Conservation (phyloP, 2,797 vertebrate genomes). For the Danionella dracula region DNA sequence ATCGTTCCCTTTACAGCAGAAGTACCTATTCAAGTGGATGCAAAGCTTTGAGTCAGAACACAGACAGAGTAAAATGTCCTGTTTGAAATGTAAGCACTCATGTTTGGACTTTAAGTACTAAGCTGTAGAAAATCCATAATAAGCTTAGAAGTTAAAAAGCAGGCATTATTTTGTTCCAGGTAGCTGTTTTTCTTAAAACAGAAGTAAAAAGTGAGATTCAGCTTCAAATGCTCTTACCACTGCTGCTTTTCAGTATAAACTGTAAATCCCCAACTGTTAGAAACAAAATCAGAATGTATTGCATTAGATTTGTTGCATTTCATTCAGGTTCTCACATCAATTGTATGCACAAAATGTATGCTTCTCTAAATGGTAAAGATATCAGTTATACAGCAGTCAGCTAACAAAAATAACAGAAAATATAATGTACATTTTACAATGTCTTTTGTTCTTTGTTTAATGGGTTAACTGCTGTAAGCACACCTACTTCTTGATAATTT, state of each 20-base stretch:
- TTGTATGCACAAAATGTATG: constrained; percentile 31
- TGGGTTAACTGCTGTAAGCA: too few relatives aligned
- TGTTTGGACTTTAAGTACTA: constrained; percentile 4
- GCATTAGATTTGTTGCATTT: constrained; percentile 48
- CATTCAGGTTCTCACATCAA: constrained; percentile 40
- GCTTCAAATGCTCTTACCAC: constrained; percentile 76
- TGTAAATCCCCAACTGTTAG: constrained; percentile 87
- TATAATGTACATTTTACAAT: too few relatives aligned
- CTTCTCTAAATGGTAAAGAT: constrained; percentile 39
- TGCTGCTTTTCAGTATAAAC: constrained; percentile 85
- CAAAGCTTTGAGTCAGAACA: constrained; percentile 2
- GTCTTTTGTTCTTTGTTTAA: too few relatives aligned
- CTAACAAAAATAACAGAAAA: constrained; percentile 10
- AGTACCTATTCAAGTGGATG: constrained; percentile 69
- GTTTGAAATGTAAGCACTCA: constrained; percentile 10
- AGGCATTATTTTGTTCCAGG: background rate
- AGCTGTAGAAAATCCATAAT: constrained; percentile 3
- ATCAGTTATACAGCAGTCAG: constrained; percentile 40
- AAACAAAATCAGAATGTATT: constrained; percentile 52
- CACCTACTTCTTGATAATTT: too few relatives aligned
- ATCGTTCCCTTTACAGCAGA: constrained; percentile 85
- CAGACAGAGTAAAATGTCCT: constrained; percentile 15
- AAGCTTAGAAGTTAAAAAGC: background rate
- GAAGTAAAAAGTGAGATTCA: constrained; percentile 18
- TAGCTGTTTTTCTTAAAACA: background rate